phyloP scores from a whole-genome alignment of 2,113 vertebrate genomes.

The Delphinus delphis region DNA sequence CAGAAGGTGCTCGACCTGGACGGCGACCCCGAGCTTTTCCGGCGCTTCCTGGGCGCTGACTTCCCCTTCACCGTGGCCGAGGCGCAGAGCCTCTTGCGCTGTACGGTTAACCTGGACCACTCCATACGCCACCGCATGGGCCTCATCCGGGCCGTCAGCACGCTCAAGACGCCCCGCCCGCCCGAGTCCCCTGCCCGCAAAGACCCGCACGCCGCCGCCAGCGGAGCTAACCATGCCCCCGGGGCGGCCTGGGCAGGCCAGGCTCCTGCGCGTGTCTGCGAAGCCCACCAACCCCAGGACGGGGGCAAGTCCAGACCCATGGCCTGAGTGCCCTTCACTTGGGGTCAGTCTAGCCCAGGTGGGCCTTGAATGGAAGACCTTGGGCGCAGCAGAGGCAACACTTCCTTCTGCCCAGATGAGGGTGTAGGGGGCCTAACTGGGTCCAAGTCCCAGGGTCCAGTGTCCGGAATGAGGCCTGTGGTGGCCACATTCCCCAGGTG shows the following conservation, averaged over 20 bases:
- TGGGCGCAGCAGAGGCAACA: background rate
- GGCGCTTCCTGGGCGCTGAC: slow-evolving; percentile 86
- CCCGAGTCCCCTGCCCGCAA: slow-evolving; percentile 29
- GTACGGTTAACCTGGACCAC: slow-evolving; percentile 91
- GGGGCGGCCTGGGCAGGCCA: background rate
- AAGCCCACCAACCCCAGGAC: background rate
- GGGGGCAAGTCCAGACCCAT: background rate
- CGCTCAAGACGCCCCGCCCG: slow-evolving; percentile 76
- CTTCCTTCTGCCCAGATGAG: background rate
- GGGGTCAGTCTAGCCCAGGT: no score
- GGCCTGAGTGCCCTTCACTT: background rate
- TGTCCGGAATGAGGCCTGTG: background rate
- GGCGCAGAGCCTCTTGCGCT: slow-evolving; percentile 79
- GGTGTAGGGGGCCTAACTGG: accelerated
- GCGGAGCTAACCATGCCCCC: background rate
- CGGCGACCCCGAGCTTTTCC: slow-evolving; percentile 92
- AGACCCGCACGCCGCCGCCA: accelerated
- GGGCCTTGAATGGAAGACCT: background rate
- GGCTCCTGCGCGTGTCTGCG: accelerated
- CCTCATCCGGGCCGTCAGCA: slow-evolving; percentile 80
- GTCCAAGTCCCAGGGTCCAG: no score
- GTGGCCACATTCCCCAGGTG: background rate
- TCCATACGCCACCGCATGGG: slow-evolving; percentile 90
- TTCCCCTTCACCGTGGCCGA: slow-evolving; percentile 87
- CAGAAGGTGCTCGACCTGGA: slow-evolving; percentile 89